phyloP scores from a whole-genome alignment of 2,888 invertebrate genomes.

The Conops quadrifasciatus region DNA sequence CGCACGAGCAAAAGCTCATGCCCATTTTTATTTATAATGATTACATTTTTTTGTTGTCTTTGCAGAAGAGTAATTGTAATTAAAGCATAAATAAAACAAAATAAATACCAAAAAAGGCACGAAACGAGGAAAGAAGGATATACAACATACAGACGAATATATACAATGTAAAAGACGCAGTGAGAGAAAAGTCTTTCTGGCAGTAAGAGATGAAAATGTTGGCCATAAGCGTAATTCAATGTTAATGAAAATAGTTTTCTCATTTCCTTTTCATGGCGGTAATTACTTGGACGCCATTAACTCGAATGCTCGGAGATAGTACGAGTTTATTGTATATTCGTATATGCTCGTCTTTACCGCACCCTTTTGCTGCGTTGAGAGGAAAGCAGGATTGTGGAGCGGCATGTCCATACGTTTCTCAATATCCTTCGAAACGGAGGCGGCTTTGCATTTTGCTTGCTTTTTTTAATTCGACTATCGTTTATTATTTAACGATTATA shows the following conservation, averaged over 20 bases:
- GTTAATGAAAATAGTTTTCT: slow-evolving; percentile 58
- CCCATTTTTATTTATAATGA: slow-evolving; percentile 9
- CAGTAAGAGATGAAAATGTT: slow-evolving; percentile 7
- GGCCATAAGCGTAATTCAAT: slow-evolving; percentile 51
- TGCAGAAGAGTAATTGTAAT: slow-evolving; percentile 14
- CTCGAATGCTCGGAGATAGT: slow-evolving; percentile 2
- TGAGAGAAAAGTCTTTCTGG: not conserved
- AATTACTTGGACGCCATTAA: slow-evolving; percentile 48
- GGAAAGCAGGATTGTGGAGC: too few species aligned
- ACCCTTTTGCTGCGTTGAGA: too few species aligned
- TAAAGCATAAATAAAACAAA: slow-evolving; percentile 14
- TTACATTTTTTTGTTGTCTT: not conserved
- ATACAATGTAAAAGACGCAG: not conserved
- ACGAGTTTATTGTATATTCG: not conserved
- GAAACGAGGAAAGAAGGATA: not conserved
- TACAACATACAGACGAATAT: not conserved
- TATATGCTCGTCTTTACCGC: too few species aligned
- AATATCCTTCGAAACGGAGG: too few species aligned
- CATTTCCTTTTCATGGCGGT: slow-evolving; percentile 50
- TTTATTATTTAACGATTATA: slow-evolving; percentile 1
- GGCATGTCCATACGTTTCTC: not conserved
- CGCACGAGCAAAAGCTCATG: slow-evolving; percentile 16
- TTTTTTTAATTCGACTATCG: slow-evolving; percentile 16
- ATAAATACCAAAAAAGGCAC: too few species aligned
- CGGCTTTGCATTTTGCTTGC: not conserved